A percentile compares a stretch with the other conserved stretches of the same genome.
Evolutionary conservation across 2,113 vertebrate genomes (phyloP).

Genomic region (Sander vitreus): DNA sequence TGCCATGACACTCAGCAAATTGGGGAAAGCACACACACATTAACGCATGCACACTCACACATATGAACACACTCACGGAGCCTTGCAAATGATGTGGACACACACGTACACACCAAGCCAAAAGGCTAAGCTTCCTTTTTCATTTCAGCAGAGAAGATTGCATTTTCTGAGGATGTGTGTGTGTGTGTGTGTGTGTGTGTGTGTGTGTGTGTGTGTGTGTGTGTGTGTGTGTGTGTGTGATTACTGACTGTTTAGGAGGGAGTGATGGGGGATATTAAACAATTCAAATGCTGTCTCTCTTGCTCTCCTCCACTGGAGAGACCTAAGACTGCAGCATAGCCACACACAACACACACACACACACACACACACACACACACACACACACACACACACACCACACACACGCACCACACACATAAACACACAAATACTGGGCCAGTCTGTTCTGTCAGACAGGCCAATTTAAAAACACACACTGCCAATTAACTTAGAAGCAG

Average conservation of each 20-base stretch:
- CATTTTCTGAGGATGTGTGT: slow-evolving; percentile 67
- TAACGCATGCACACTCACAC: slow-evolving; percentile 24
- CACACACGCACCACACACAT: slow-evolving; percentile 29
- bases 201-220: slow-evolving; percentile 20
- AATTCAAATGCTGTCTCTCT: slow-evolving; percentile 71
- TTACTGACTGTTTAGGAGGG: slow-evolving; percentile 71
- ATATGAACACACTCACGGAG: slow-evolving; percentile 27
- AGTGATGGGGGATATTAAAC: slow-evolving; percentile 79
- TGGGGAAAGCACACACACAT: slow-evolving; percentile 53
- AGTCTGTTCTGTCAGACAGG: slow-evolving; percentile 68
- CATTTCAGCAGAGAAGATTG: slow-evolving; percentile 79
- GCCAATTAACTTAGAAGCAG: slow-evolving; percentile 75
- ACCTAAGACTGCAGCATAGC: slow-evolving; percentile 63
- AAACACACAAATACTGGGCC: slow-evolving; percentile 37
- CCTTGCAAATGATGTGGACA: slow-evolving; percentile 41
- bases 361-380: slow-evolving; percentile 42
- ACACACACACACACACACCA: slow-evolving; percentile 45
- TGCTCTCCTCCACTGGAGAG: slow-evolving; percentile 64
- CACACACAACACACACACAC: slow-evolving; percentile 42
- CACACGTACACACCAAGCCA: slow-evolving; percentile 52
- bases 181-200: slow-evolving; percentile 22
- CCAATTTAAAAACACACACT: slow-evolving; percentile 72
- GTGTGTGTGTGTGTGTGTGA: slow-evolving; percentile 49
- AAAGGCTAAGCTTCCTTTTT: slow-evolving; percentile 77
- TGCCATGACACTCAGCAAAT: slow-evolving; percentile 70